Percentiles rank a stretch among this genome's conserved stretches.
phyloP scores from a whole-genome alignment of 2,888 invertebrate species.

The Hemithea aestivaria region DNA sequence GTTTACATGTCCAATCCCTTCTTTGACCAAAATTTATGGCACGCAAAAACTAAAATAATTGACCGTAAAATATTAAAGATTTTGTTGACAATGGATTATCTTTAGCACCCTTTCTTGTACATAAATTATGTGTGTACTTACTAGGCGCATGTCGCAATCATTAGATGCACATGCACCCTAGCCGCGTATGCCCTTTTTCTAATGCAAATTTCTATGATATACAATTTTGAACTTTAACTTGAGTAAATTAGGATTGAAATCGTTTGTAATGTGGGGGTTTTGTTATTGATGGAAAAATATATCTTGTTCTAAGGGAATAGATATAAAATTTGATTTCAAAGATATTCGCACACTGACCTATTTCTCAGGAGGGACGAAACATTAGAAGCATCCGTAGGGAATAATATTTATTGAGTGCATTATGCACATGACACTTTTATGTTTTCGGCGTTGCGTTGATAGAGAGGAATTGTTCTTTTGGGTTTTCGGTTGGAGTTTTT shows the following conservation, averaged over 20 bases:
- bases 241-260: neutral
- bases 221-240: conserved; percentile 7
- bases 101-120: conserved; percentile 58
- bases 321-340: conserved; percentile 36
- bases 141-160: conserved; percentile 57
- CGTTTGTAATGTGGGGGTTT: conserved; percentile 1
- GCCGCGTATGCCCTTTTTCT: conserved; percentile 22
- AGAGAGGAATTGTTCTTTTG: conserved; percentile 44
- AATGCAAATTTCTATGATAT: conserved; percentile 5
- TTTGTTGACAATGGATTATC: conserved; percentile 67
- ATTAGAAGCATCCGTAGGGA: conserved; percentile 66
- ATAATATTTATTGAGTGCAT: conserved; percentile 76
- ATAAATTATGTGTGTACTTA: conserved; percentile 66
- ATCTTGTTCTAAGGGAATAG: conserved; percentile 14
- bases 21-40: conserved; percentile 57
- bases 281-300: conserved; percentile 13
- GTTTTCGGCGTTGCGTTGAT: conserved; percentile 66
- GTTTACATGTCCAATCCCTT: conserved; percentile 34
- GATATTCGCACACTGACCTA: conserved; percentile 66
- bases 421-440: conserved; percentile 77
- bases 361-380: conserved; percentile 68
- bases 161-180: conserved; percentile 59
- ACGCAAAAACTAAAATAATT: conserved; percentile 56
- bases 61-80: conserved; percentile 69
- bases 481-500: conserved; percentile 21